phyloP scores from a whole-genome alignment of 1,140 invertebrate genomes.

The Littorina saxatilis region DNA sequence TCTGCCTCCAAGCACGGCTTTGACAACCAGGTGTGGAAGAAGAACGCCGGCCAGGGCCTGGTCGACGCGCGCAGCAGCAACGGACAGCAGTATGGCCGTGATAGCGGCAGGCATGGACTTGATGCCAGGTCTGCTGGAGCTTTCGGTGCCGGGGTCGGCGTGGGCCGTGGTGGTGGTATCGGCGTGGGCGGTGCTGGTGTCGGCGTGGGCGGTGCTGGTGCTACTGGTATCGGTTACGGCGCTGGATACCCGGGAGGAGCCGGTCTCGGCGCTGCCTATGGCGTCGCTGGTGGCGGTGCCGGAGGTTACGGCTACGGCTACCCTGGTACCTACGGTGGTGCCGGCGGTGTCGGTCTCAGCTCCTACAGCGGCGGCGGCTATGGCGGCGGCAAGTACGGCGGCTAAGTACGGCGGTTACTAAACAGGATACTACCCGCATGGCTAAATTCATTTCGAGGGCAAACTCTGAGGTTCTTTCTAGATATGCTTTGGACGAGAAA shows the following conservation, averaged over 20 bases:
- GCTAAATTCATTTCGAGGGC: too few relatives aligned
- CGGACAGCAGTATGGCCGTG: too few relatives aligned
- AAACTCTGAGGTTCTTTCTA: too few relatives aligned
- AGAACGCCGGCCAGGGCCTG: not conserved
- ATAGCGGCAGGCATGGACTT: not conserved
- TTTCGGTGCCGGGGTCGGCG: not conserved
- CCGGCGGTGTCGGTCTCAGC: not conserved
- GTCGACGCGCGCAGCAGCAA: not conserved
- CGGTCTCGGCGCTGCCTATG: not conserved
- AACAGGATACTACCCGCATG: too few relatives aligned
- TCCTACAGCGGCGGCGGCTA: not conserved
- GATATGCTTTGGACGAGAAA: too few relatives aligned
- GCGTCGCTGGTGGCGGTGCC: constrained; percentile 6
- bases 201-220: not conserved
- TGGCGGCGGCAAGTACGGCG: too few relatives aligned
- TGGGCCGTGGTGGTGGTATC: not conserved
- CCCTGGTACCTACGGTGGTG: too few relatives aligned
- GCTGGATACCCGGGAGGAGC: not conserved
- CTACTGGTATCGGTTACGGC: not conserved
- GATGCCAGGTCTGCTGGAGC: constrained; percentile 15
- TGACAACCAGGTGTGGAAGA: constrained; percentile 38
- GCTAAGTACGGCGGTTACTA: too few relatives aligned
- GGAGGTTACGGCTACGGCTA: not conserved
- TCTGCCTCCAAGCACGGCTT: constrained; percentile 15
- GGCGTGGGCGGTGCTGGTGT: not conserved